Percentiles rank a stretch among this genome's conserved stretches.
These are phyloP conservation scores for Nemotelus pantherinus DNA, from an alignment of 2,888 invertebrate species.

Conservation along the genomic window DNA sequence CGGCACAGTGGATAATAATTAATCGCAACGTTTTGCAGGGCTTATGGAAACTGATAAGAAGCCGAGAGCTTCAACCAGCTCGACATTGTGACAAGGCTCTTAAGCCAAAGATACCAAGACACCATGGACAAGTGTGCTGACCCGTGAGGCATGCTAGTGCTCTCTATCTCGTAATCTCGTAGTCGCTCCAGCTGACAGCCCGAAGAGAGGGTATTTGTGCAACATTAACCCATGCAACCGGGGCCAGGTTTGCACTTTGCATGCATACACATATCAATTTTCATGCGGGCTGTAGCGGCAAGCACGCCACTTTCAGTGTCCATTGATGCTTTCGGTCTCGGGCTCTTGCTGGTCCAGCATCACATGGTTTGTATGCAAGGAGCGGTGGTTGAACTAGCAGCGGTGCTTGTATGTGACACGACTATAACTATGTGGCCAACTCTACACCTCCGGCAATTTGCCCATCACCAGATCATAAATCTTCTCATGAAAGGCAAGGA, in stretches of 20 bases:
- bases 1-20: constrained; percentile 39
- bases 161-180: constrained; percentile 35
- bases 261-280: constrained; percentile 44
- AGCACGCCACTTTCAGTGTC: constrained; percentile 26
- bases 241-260: constrained; percentile 44
- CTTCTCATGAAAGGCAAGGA: constrained; percentile 41
- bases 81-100: constrained; percentile 30
- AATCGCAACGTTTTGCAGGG: constrained; percentile 41
- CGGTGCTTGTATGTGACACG: constrained; percentile 22
- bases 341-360: constrained; percentile 5
- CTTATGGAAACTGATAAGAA: constrained; percentile 36
- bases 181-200: constrained; percentile 34
- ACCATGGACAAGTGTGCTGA: not conserved
- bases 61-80: constrained; percentile 12
- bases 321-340: constrained; percentile 8
- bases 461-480: constrained; percentile 48
- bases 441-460: constrained; percentile 47
- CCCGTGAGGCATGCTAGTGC: not conserved
- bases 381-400: not conserved
- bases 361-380: constrained; percentile 7
- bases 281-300: constrained; percentile 39
- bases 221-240: constrained; percentile 45
- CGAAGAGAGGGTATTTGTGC: constrained; percentile 41
- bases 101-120: constrained; percentile 31
- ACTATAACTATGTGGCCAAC: constrained; percentile 15